Conservation (phyloP, 2,888 invertebrate genomes). For the Pristionchus maxplancki region DNA sequence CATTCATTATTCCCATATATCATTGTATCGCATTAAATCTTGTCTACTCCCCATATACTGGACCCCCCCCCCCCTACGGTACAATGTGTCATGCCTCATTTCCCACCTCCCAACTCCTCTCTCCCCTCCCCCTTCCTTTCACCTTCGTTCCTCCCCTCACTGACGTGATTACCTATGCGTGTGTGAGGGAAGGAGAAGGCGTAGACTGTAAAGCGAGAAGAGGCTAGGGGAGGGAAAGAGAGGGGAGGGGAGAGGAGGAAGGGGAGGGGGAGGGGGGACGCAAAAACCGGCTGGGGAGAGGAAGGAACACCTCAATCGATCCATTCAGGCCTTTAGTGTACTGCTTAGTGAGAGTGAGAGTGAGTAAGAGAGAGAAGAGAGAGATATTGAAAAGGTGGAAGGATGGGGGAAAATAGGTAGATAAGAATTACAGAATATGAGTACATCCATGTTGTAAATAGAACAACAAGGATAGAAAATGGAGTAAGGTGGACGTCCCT, state of each 20-base stretch:
- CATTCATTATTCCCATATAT: too few relatives aligned
- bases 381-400: neutral
- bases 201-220: constrained; percentile 8
- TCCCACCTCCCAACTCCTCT: neutral
- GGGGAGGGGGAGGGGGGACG: neutral
- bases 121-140: neutral
- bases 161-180: constrained; percentile 45
- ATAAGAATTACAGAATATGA: too few relatives aligned
- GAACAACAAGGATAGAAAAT: too few relatives aligned
- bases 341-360: constrained; percentile 37
- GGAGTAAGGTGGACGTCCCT: too few relatives aligned
- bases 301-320: constrained; percentile 26
- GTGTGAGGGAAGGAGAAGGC: constrained; percentile 23
- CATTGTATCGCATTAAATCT: too few relatives aligned
- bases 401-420: neutral
- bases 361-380: constrained; percentile 27
- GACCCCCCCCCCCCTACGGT: neutral
- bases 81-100: constrained; percentile 1
- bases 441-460: too few relatives aligned
- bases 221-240: neutral
- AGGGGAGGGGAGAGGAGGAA: neutral
- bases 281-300: constrained; percentile 32
- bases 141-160: too few relatives aligned
- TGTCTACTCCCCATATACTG: neutral
- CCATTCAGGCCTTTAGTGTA: constrained; percentile 21